Percentiles rank a stretch among this genome's conserved stretches.
Evolutionary conservation across 2,888 invertebrate genomes (phyloP).

Genomic region (Platycheirus albimanus): DNA sequence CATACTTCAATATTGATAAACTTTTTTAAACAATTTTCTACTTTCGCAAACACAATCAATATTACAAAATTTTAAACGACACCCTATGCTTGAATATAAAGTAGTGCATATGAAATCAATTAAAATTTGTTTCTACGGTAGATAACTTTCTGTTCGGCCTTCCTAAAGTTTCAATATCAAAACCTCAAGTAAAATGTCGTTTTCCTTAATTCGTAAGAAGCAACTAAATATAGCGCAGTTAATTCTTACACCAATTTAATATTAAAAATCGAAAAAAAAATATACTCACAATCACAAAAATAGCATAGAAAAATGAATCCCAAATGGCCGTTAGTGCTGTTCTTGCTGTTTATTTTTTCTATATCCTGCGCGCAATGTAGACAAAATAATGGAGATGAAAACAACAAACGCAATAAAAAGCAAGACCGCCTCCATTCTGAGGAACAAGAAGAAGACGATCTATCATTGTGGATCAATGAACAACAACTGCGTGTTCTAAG

Average conservation of each 20-base stretch:
- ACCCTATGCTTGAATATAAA: too few species aligned
- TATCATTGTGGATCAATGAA: conserved; percentile 95
- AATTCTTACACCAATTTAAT: too few species aligned
- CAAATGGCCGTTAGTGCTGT: conserved; percentile 46
- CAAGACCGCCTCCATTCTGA: conserved; percentile 77
- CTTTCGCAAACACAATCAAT: too few species aligned
- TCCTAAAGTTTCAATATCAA: conserved; percentile 17
- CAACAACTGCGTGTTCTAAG: conserved; percentile 95
- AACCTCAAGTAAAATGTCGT: background rate
- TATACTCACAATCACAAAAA: too few species aligned
- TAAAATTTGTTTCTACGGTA: too few species aligned
- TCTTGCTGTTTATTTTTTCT: conserved; percentile 45
- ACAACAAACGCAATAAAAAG: conserved; percentile 76
- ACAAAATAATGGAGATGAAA: conserved; percentile 73
- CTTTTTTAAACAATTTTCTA: too few species aligned
- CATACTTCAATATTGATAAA: too few species aligned
- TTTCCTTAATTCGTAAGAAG: background rate
- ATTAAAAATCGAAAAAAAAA: background rate
- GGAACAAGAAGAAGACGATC: conserved; percentile 83
- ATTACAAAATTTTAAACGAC: too few species aligned
- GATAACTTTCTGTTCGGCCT: too few species aligned
- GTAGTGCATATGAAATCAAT: too few species aligned
- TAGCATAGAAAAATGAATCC: conserved; percentile 48
- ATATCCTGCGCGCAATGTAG: conserved; percentile 49
- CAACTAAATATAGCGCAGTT: background rate